These are phyloP conservation scores for Zele albiditarsus DNA, from an alignment of 2,888 invertebrate species.

Conservation along the genomic window DNA sequence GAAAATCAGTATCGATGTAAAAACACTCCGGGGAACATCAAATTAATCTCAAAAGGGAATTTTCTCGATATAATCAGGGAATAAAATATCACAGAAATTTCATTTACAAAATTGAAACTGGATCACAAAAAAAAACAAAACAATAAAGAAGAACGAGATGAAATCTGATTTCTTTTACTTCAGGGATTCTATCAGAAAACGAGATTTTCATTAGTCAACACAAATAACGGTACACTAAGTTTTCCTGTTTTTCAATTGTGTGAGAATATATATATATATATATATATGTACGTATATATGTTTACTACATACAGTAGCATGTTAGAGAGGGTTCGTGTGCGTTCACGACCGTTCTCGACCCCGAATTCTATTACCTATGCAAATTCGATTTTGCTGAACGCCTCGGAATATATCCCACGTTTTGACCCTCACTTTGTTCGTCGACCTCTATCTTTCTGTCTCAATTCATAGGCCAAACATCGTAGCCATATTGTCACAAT, in stretches of 20 bases:
- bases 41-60: neutral
- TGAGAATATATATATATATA: neutral
- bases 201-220: conserved; percentile 24
- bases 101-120: neutral
- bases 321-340: conserved; percentile 36
- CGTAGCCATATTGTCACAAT: conserved; percentile 32
- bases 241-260: conserved; percentile 8
- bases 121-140: neutral
- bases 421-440: conserved; percentile 60
- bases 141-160: neutral
- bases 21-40: neutral
- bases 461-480: conserved; percentile 11
- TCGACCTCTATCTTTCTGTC: conserved; percentile 47
- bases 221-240: conserved; percentile 10
- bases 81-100: neutral
- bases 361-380: conserved; percentile 55
- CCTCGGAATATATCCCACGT: conserved; percentile 52
- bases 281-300: neutral
- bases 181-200: neutral
- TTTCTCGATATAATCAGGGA: neutral
- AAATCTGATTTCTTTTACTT: neutral
- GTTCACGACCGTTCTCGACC: conserved; percentile 39
- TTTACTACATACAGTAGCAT: neutral
- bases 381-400: conserved; percentile 56
- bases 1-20: neutral